Percentiles rank a stretch among this genome's conserved stretches.
These are phyloP conservation scores for Odontamblyopus rebecca DNA, from an alignment of 2,797 vertebrate genomes.

Conservation along the genomic window DNA sequence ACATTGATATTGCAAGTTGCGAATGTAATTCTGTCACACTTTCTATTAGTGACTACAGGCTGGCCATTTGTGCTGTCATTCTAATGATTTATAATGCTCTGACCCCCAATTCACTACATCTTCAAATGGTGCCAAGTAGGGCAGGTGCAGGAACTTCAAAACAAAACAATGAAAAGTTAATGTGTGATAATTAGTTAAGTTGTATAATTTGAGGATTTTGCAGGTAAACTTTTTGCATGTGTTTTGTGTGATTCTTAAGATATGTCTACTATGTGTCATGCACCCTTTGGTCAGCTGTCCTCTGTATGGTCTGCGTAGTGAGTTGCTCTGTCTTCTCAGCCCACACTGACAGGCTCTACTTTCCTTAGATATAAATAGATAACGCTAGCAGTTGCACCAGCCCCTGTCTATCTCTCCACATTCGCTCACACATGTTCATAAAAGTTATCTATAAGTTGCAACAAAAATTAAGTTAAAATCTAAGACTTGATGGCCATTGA, in stretches of 20 bases:
- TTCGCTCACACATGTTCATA: slow-evolving; percentile 27
- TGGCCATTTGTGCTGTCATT: neutral
- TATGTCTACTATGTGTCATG: slow-evolving; percentile 22
- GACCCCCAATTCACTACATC: neutral
- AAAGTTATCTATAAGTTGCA: slow-evolving; percentile 26
- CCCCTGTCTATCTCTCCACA: slow-evolving; percentile 68
- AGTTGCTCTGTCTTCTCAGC: slow-evolving; percentile 62
- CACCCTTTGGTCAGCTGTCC: slow-evolving; percentile 67
- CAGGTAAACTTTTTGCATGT: neutral
- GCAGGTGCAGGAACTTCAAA: neutral
- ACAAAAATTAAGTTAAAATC: slow-evolving; percentile 45
- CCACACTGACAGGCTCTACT: slow-evolving; percentile 67
- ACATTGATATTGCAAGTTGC: neutral
- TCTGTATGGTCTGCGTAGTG: slow-evolving; percentile 53
- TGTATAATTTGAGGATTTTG: neutral
- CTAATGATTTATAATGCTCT: neutral
- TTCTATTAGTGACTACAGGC: neutral
- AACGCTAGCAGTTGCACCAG: slow-evolving; percentile 79
- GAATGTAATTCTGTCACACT: neutral
- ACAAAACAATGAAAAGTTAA: neutral
- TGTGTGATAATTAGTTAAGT: neutral
- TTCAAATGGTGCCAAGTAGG: neutral
- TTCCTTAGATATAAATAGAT: slow-evolving; percentile 83
- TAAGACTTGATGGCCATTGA: slow-evolving; percentile 9
- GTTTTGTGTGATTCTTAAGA: slow-evolving; percentile 24